These are phyloP conservation scores for Caenorhabditis becei DNA, from an alignment of 2,888 invertebrate genomes.

Conservation along the genomic window DNA sequence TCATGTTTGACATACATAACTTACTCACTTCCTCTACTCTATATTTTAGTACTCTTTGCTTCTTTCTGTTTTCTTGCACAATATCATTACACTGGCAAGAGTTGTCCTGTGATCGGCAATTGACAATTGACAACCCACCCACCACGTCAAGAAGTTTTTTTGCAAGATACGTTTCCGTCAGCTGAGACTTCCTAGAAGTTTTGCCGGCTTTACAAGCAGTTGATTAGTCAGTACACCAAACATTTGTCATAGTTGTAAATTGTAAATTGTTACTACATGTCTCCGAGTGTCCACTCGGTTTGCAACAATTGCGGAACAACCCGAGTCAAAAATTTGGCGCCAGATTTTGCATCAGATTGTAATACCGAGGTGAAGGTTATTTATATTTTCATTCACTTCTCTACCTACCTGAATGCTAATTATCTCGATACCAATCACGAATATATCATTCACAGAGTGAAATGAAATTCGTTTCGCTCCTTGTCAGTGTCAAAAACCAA, in stretches of 20 bases:
- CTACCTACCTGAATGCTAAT: constrained; percentile 26
- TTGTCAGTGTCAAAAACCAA: constrained; percentile 41
- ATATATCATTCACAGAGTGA: constrained; percentile 1
- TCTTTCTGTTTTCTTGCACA: constrained; percentile 2
- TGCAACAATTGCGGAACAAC: background rate
- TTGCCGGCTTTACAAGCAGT: too few species aligned
- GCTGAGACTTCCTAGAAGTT: too few species aligned
- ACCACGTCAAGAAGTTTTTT: constrained; percentile 12
- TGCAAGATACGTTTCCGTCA: background rate
- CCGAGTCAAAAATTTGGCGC: constrained; percentile 44
- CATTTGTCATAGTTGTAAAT: constrained; percentile 23
- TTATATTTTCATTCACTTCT: constrained; percentile 3
- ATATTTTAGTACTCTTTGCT: background rate
- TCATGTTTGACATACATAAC: constrained; percentile 24
- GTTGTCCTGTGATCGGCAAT: constrained; percentile 10
- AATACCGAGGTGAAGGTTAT: constrained; percentile 20
- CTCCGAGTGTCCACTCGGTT: constrained; percentile 3
- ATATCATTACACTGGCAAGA: constrained; percentile 29
- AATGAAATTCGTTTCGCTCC: constrained; percentile 14
- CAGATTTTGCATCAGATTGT: constrained; percentile 6
- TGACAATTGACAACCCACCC: constrained; percentile 3
- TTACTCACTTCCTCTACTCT: constrained; percentile 14
- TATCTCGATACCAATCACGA: constrained; percentile 20
- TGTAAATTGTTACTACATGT: background rate
- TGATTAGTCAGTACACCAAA: background rate